Percentiles rank a stretch among this genome's conserved stretches.
Evolutionary conservation across 2,113 vertebrate genomes (phyloP).

Genomic region (Dicaeum eximium): DNA sequence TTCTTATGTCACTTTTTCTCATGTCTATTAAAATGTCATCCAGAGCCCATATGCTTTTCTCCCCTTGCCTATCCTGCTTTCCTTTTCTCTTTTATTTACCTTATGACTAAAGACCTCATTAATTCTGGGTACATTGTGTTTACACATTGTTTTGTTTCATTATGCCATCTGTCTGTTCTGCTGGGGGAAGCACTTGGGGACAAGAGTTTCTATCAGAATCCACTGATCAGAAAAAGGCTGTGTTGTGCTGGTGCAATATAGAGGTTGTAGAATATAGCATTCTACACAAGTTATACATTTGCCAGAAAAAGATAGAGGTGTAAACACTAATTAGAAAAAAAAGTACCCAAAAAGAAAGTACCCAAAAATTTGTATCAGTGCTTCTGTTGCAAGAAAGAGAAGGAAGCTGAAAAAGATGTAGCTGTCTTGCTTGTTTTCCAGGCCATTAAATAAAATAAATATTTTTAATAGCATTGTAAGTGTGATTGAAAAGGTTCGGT

Average conservation of each 20-base stretch:
- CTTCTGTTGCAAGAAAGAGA: background rate
- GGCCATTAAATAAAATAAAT: background rate
- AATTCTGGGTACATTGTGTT: conserved; percentile 5
- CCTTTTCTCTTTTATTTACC: background rate
- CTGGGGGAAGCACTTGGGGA: background rate
- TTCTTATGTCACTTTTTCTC: background rate
- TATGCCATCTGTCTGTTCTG: background rate
- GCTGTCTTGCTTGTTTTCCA: background rate
- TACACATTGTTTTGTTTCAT: conserved; percentile 16
- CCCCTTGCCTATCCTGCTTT: background rate
- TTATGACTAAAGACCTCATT: background rate
- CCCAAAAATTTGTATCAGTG: fast-evolving
- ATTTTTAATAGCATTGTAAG: background rate
- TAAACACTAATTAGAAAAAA: background rate
- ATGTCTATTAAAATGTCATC: background rate
- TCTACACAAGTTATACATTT: background rate
- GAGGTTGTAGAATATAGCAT: background rate
- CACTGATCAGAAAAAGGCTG: background rate
- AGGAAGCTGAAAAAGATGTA: background rate
- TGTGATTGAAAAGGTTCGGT: background rate
- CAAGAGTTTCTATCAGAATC: background rate
- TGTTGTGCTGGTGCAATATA: background rate
- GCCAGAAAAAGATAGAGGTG: background rate
- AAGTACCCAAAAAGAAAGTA: fast-evolving
- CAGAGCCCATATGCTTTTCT: background rate